Evolutionary conservation across 2,797 vertebrate genomes (phyloP).

Genomic region (Chiloscyllium punctatum): DNA sequence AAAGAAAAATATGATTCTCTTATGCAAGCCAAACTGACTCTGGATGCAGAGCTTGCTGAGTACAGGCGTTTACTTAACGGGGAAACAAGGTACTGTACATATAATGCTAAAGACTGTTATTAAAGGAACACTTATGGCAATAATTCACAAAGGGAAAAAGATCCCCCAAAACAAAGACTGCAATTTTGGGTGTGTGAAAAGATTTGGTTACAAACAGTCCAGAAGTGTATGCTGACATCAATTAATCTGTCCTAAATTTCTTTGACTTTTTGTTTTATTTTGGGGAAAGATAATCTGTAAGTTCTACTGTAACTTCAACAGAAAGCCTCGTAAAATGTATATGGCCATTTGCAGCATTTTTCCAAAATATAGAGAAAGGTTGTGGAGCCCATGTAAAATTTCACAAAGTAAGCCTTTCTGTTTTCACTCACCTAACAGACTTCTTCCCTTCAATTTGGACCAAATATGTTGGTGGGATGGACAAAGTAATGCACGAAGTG

Average conservation of each 20-base stretch:
- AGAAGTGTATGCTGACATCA: background rate
- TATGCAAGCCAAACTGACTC: conserved; percentile 39
- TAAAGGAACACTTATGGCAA: background rate
- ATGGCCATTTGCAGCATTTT: background rate
- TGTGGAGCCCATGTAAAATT: background rate
- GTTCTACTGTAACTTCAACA: background rate
- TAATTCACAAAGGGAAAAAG: too few species aligned
- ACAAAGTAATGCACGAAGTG: background rate
- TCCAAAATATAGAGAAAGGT: background rate
- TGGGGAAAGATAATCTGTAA: background rate
- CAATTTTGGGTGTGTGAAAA: background rate
- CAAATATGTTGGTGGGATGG: background rate
- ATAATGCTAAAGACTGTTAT: background rate
- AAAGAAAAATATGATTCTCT: conserved; percentile 32
- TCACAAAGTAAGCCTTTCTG: background rate
- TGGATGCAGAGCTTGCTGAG: conserved; percentile 41
- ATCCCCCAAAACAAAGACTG: background rate
- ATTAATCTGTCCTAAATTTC: background rate
- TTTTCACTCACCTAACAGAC: background rate
- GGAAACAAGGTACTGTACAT: background rate
- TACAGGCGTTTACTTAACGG: conserved; percentile 42
- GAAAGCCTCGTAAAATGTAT: too few species aligned
- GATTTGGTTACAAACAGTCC: background rate
- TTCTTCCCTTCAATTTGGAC: background rate
- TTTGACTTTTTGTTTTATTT: background rate